Evolutionary conservation across 53 echinoderm and acorn worm species (phyloP).

Genomic region (Antedon mediterranea): DNA sequence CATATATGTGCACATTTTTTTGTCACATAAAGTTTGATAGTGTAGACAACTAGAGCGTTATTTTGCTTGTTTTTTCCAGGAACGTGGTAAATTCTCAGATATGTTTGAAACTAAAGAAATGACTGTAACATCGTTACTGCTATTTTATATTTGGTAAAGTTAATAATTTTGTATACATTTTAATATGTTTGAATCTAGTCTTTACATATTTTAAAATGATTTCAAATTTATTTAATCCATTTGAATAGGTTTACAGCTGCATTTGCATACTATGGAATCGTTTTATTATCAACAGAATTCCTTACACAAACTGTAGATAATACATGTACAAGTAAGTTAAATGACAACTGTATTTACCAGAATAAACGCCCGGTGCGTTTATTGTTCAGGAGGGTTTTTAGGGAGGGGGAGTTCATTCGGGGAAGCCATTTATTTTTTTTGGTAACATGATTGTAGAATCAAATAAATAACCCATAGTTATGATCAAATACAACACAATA

Average conservation of each 20-base stretch:
- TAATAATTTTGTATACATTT: no score
- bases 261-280: conserved; percentile 73
- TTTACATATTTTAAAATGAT: neutral
- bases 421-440: no score
- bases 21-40: no score
- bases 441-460: no score
- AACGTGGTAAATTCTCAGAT: conserved; percentile 37
- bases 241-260: conserved; percentile 57
- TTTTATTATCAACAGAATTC: conserved; percentile 52
- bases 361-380: no score
- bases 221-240: conserved; percentile 2
- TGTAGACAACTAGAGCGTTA: no score
- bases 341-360: no score
- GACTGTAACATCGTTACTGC: conserved; percentile 22
- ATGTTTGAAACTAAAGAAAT: conserved; percentile 33
- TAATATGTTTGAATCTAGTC: neutral
- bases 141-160: conserved; percentile 58
- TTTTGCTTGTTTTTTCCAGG: conserved; percentile 4
- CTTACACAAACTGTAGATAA: conserved; percentile 31
- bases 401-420: no score
- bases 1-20: no score
- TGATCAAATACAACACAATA: no score
- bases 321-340: conserved; percentile 37
- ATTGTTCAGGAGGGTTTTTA: no score
- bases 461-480: no score